phyloP scores from a whole-genome alignment of 2,797 vertebrate species.

The Melanotaenia maccullochi region DNA sequence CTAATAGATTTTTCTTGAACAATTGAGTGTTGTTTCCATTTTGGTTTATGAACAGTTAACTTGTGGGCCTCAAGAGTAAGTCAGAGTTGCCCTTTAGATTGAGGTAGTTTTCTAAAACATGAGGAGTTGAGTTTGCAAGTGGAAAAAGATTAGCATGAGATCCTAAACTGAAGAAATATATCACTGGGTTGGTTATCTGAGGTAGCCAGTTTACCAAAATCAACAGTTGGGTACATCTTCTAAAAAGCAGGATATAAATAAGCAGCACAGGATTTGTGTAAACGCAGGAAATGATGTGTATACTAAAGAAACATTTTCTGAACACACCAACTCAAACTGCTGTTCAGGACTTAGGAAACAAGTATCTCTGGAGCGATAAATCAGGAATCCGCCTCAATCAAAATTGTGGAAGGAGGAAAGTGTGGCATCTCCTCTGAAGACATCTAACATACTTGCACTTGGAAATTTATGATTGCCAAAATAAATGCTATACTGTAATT shows the following conservation, averaged over 20 bases:
- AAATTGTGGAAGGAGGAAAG: neutral
- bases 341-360: neutral
- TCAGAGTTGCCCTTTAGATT: neutral
- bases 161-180: neutral
- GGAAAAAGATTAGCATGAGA: neutral
- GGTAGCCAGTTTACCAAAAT: neutral
- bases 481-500: neutral
- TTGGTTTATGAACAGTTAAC: neutral
- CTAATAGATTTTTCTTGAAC: neutral
- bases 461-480: neutral
- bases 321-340: neutral
- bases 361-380: neutral
- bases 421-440: neutral
- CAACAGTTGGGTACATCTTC: neutral
- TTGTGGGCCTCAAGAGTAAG: neutral
- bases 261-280: neutral
- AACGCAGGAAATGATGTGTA: neutral
- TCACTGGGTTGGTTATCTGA: neutral
- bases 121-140: neutral
- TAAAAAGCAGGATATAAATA: neutral
- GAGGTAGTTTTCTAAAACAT: neutral
- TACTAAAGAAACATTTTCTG: neutral
- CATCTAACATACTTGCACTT: neutral
- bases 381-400: neutral
- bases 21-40: neutral